Base-by-base conservation (phyloP, 2,113 vertebrate genomes). In the Rhegmatorhina hoffmannsi region DNA sequence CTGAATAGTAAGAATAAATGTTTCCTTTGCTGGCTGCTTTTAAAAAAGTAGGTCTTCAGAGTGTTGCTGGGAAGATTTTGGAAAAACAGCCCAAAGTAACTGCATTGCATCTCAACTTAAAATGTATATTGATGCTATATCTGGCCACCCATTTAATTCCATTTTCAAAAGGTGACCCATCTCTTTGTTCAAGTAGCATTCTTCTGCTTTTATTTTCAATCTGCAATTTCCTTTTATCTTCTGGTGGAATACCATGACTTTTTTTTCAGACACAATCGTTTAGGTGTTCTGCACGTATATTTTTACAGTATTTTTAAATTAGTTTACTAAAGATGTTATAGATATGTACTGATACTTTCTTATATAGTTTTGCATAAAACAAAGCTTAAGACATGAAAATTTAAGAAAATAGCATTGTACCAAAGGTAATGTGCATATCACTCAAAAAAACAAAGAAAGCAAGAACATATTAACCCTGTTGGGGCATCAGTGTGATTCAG, bases 21-120 rank as follows among this genome's bases (percentile, higher is more conserved):
- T 88, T 95, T 88, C 88, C 24, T 75, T 93, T 84, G 4, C 88
- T 87, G 56, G 38, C 85, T 96, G 83, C 68, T 72, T 25, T 77
- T 86, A 55, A 83, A 80, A 94, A 90, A 87, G 47, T 92, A 92
- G 72, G 76, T 95, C 88, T 96, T 95, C 64, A 56, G 53, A 78
- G 28, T 72, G 90, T 86, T 94, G 68, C 79, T 10, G 26, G 90
- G 90, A 96, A 96, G 83, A 84, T 53, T 92, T 87, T 47, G 36
- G 52, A 94, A 95, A 92, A 92, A 70, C 44, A 67, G 76, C 73
- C n/a, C 52, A 56, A 90, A 77, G 38, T 86, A 80, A 83, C 78
- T 86, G 64, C 64, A 66, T 36, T 86, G 75, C 82, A 77, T 59
- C 50, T 73, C 24, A 47, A 13, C 21, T 79, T 78, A 50, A 81